Evolutionary conservation across 2,888 invertebrate species (phyloP).

Genomic region (Lasioglossum zephyrum): DNA sequence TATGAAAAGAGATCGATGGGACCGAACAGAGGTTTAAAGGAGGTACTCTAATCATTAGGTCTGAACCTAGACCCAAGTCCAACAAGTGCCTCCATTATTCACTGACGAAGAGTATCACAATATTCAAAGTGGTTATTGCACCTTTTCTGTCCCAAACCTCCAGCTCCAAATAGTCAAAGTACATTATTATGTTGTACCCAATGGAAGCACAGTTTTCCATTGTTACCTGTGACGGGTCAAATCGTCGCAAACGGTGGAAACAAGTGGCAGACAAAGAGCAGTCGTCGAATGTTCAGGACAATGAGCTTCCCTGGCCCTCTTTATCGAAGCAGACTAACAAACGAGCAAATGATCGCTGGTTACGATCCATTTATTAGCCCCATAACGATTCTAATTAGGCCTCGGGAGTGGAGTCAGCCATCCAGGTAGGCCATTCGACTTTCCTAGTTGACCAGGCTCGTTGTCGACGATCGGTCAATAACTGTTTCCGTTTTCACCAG

Average conservation of each 20-base stretch:
- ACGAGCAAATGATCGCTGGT: constrained; percentile 19
- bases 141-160: not conserved
- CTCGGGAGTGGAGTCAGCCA: not conserved
- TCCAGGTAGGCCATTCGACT: not conserved
- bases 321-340: not conserved
- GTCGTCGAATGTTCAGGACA: not conserved
- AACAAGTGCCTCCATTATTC: not conserved
- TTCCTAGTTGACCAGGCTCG: not conserved
- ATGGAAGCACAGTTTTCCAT: not conserved
- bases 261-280: constrained; percentile 3
- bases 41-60: not conserved
- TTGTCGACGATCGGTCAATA: constrained; percentile 6
- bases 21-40: not conserved
- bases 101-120: not conserved
- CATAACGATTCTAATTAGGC: constrained; percentile 33
- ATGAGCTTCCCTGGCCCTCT: not conserved
- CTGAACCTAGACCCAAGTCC: not conserved
- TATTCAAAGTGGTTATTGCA: not conserved
- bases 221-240: not conserved
- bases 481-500: not conserved
- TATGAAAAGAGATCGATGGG: not conserved
- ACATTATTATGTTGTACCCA: not conserved
- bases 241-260: not conserved
- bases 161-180: not conserved
- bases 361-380: not conserved